A percentile compares a stretch with the other conserved stretches of the same genome.
These are phyloP conservation scores for Euproctis similis DNA, from an alignment of 2,888 invertebrate species.

Conservation along the genomic window DNA sequence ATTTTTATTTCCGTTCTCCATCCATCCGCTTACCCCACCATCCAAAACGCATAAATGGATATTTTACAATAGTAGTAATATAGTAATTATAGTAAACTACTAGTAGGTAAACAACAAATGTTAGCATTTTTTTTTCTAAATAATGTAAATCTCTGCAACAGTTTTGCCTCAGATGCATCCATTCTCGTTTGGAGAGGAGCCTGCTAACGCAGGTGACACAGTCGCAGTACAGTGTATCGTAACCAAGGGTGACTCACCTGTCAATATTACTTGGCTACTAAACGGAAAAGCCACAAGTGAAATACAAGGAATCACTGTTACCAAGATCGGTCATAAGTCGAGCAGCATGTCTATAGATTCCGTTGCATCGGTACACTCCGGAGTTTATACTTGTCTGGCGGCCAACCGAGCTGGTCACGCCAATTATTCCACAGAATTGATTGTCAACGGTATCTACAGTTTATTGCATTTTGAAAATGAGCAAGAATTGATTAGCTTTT, in stretches of 20 bases:
- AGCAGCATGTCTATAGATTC: conserved; percentile 83
- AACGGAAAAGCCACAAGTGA: conserved; percentile 76
- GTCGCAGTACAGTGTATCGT: conserved; percentile 84
- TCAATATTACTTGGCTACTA: conserved; percentile 83
- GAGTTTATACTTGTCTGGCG: conserved; percentile 66
- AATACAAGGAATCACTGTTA: conserved; percentile 71
- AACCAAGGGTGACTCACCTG: conserved; percentile 85
- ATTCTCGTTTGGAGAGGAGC: conserved; percentile 83
- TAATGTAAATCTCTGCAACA: conserved; percentile 81
- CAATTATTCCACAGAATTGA: conserved; percentile 61
- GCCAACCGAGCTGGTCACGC: conserved; percentile 4
- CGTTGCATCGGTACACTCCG: conserved; percentile 82
- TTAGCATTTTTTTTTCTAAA: no score
- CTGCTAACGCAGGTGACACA: conserved; percentile 84
- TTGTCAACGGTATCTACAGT: conserved; percentile 59
- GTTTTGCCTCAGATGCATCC: conserved; percentile 85
- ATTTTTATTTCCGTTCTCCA: not conserved
- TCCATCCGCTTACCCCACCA: not conserved
- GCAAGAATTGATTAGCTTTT: not conserved
- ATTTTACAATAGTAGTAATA: no score
- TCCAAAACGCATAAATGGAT: no score
- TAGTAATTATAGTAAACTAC: no score
- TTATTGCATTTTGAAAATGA: not conserved
- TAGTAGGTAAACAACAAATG: no score
- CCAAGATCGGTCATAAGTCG: conserved; percentile 76